phyloP scores from a whole-genome alignment of 2,113 vertebrate species.

The Mugil cephalus region DNA sequence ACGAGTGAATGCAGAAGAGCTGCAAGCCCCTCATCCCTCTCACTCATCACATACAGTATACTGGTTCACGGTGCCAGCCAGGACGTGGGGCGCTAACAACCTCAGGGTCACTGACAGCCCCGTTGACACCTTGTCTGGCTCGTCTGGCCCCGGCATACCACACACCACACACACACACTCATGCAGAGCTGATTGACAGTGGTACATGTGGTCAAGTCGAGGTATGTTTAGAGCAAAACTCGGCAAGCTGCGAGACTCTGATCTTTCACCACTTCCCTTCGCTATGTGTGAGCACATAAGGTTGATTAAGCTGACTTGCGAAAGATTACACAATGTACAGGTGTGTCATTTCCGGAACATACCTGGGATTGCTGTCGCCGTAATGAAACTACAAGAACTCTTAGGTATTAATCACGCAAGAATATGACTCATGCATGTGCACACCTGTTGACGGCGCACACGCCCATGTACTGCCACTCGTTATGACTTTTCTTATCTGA shows the following conservation, averaged over 20 bases:
- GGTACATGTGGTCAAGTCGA: constrained; percentile 24
- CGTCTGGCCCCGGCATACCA: constrained; percentile 24
- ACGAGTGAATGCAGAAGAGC: not conserved
- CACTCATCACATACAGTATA: constrained; percentile 30
- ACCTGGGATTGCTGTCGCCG: constrained; percentile 1
- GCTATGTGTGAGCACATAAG: not conserved
- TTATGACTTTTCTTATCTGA: not conserved
- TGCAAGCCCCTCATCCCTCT: not conserved
- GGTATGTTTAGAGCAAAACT: constrained; percentile 52
- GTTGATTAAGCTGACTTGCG: not conserved
- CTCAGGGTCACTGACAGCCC: constrained; percentile 58
- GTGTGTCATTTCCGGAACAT: constrained; percentile 1
- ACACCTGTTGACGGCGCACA: not conserved
- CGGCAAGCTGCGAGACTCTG: constrained; percentile 35
- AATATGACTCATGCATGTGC: not conserved
- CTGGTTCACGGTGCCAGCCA: constrained; percentile 10
- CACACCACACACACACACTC: constrained; percentile 22
- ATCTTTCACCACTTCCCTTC: constrained; percentile 40
- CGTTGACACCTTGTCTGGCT: constrained; percentile 56
- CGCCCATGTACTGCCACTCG: not conserved
- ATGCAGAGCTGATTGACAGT: constrained; percentile 3
- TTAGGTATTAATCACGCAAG: not conserved
- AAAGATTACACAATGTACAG: not conserved
- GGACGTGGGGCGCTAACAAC: constrained; percentile 12
- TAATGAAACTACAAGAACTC: not conserved